A percentile compares a stretch with the other conserved stretches of the same genome.
Evolutionary conservation across 1,140 invertebrate species (phyloP).

Genomic region (Homarus americanus): DNA sequence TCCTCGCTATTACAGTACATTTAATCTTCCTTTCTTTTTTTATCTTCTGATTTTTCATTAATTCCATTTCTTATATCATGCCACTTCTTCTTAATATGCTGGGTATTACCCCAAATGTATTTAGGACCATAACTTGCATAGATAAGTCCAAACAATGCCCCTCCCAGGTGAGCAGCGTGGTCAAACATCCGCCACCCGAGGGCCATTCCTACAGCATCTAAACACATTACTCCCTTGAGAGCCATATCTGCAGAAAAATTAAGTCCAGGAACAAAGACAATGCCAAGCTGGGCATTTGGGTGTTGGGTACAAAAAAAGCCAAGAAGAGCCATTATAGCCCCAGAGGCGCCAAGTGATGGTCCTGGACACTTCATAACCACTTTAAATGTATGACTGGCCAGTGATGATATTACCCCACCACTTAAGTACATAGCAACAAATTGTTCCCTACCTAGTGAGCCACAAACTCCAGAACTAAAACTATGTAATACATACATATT

Average conservation of each 20-base stretch:
- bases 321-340: conserved; percentile 94
- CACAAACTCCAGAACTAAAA: conserved; percentile 81
- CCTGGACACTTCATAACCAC: conserved; percentile 83
- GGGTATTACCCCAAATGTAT: conserved; percentile 73
- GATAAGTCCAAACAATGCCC: conserved; percentile 93
- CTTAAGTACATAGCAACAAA: conserved; percentile 94
- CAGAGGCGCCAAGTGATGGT: conserved; percentile 94
- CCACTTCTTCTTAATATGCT: conserved; percentile 62
- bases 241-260: conserved; percentile 91
- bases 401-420: conserved; percentile 91
- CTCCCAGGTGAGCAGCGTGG: conserved; percentile 98
- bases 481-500: conserved; percentile 98
- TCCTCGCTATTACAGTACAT: background rate
- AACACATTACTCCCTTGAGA: conserved; percentile 89
- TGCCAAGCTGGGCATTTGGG: conserved; percentile 90
- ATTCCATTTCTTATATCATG: conserved; percentile 55
- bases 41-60: conserved; percentile 16
- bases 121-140: conserved; percentile 75
- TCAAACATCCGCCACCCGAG: conserved; percentile 96
- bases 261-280: conserved; percentile 93
- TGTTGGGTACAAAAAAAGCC: conserved; percentile 91
- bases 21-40: conserved; percentile 29
- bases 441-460: conserved; percentile 92
- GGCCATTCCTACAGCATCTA: conserved; percentile 90
- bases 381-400: conserved; percentile 91